A percentile compares a stretch with the other conserved stretches of the same genome.
Conservation (phyloP, 2,888 invertebrate genomes). For the Andrena dorsata region DNA sequence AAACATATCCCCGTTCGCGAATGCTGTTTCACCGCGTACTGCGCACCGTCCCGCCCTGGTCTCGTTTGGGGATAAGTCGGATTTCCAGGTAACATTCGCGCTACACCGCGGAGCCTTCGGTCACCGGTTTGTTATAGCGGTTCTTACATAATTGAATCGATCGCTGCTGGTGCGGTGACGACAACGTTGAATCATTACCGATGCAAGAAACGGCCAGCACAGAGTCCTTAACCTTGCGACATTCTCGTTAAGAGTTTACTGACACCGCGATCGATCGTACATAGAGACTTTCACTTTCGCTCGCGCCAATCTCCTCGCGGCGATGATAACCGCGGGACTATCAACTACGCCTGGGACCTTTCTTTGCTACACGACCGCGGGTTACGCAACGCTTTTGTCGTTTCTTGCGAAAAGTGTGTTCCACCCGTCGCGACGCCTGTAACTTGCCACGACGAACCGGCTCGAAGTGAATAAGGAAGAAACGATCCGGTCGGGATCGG, state of each 20-base stretch:
- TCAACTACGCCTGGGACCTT: slow-evolving; percentile 20
- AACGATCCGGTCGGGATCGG: background rate
- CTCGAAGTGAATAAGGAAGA: background rate
- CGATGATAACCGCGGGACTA: background rate
- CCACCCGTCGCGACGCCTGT: no score
- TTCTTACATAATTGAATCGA: slow-evolving; percentile 48
- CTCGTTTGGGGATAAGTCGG: background rate
- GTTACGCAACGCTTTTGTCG: slow-evolving; percentile 33
- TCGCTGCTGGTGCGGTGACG: slow-evolving; percentile 2
- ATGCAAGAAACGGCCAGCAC: slow-evolving; percentile 18
- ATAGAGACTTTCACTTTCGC: slow-evolving; percentile 34
- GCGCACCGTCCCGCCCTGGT: background rate
- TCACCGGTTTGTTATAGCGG: background rate
- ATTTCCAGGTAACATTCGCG: background rate
- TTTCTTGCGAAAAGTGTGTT: background rate
- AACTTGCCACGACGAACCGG: background rate
- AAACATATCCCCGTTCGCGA: background rate
- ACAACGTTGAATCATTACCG: slow-evolving; percentile 44
- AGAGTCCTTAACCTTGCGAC: slow-evolving; percentile 61
- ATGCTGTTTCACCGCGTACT: background rate
- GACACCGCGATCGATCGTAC: slow-evolving; percentile 45
- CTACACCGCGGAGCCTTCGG: background rate
- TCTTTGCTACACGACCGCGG: background rate
- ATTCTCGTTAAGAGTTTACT: slow-evolving; percentile 60
- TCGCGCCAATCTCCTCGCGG: slow-evolving; percentile 14